Base-by-base conservation (phyloP, 2,113 vertebrate genomes). In the Felis catus region DNA sequence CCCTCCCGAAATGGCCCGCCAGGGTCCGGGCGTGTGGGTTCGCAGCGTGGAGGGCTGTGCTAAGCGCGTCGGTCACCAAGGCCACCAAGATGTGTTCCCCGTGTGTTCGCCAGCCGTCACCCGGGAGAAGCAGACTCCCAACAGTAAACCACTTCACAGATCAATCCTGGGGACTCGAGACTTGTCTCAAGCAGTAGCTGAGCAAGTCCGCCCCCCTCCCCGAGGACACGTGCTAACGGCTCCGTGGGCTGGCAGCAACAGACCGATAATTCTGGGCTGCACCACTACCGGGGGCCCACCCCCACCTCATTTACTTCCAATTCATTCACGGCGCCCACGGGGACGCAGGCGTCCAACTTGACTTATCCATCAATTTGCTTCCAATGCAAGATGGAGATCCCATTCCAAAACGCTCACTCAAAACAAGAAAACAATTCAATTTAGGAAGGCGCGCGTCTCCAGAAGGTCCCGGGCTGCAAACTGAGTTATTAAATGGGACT, bases 371-470 rank as follows among this genome's bases (percentile, higher is more conserved):
- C 96, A 95, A 84, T 97, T 96, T 94, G 74, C 73, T 63, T 45
- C 92, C 96, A 90, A 94, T 58, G 48, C 55, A 36, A 92, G 94
- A 96, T 88, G 76, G 93, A 95, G 94, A 83, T 74, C 70, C 86
- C 33, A 29, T 31, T 82, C 21, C 7, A 19, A 84, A 74, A 82
- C 1, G 11, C 7, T 55, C 94, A 39, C 66, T 91, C 70, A 79
- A 76, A 95, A 90, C 94, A 74, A 92, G 90, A 90, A 95, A 87
- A 93, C 95, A 80, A 97, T 96, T 96, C 53, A 45, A 36, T 74
- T 87, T 58, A 6, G 27, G 83, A 45, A 58, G 73, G 61, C 33
- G 0, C 7, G 2, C 0, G 3, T 61, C 55, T 27, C 8, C 53
- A 4, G 53, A 7, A 82, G 66, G 63, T 0, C 73, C 25, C 0